Base-by-base conservation (phyloP, 2,888 invertebrate genomes). In the Catocala fraxini region DNA sequence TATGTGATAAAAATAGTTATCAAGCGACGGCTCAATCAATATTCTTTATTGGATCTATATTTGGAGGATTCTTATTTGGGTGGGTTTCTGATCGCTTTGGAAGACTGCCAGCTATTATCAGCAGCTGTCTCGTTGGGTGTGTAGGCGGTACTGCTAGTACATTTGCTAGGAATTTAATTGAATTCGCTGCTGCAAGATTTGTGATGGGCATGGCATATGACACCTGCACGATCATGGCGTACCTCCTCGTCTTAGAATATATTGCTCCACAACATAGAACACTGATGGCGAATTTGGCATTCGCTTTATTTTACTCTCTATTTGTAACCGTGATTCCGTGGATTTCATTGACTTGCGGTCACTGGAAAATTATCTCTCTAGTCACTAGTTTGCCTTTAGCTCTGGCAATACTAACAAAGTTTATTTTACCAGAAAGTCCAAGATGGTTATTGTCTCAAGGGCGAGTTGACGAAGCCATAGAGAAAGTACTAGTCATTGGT, bases 1-100 rank as follows among this genome's bases (percentile, higher is more conserved):
- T 90, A 2, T 90, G 89, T 51, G 85, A 86, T 10, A 89, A 79
- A 60, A 80, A 82, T 43, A 89, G 87, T 62, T 88, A 89, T 59
- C 89, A 89, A 78, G 89, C 90, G 0, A 79, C 85, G 33, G 89
- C 90, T 5, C 90, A 90, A 73, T 77, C 89, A 3, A 75, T 89
- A 52, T 89, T 89, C 60, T 89, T 89, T 51, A 41, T 88, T 33
- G 90, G 89, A 5, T 88, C 87, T 5, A 83, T 87, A 25, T 3
- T 84, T 12, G 90, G 89, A 45, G 89, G 89, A 6, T 77, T 89
- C 12, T 51, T 86, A 13, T 71, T 89, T 11, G 89, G 89, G 54
- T 89, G 86, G 87, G 67, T 89, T 11, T 76, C 87, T 42, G 89
- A 90, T 63, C 83, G 86, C 0, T 90, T 69, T 25, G 90, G 90